Base-by-base conservation (phyloP, 2,797 vertebrate genomes). In the Gymnocypris eckloni region DNA sequence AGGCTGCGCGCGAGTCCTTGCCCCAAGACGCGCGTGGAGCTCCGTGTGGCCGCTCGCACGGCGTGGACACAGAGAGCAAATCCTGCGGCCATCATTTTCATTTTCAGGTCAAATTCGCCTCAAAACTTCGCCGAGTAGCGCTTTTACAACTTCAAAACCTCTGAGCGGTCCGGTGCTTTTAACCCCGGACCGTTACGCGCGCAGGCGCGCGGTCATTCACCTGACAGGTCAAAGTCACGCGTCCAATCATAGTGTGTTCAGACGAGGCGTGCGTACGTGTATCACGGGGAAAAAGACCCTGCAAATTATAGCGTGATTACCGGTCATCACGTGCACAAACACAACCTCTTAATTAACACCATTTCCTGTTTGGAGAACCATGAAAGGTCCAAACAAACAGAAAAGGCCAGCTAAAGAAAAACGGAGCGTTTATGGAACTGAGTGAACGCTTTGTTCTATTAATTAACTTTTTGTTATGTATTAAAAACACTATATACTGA, bases 331-430 rank as follows among this genome's bases (percentile, higher is more conserved):
- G 61, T 84, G 82, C 82, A 56, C 61, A 69, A 84, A 86, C 59
- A 86, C 73, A 86, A 77, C 61, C 67, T 78, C 83, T 54, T 86
- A 84, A 83, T 82, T 79, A 50, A 84, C 52, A 69, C 52, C 54
- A 20, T 87, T 90, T 89, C 83, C 87, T 87, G 89, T 87, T 86
- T 61, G 43, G 56, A 77, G 16, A 83, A 15, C 22, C 61, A 52
- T 66, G 50, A 61, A 70, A 75, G n/a, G 15, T 41, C 78, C 5
- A 59, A 16, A 2, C 41, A 54, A 52, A 11, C 33, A 18, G 25
- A 28, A 20, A 33, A 50, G 22, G 2, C 3, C 73, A 7, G 16
- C 9, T 77, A 4, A 54, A 76, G 9, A 39, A 56, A 39, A 56
- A 7, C 5, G 4, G 15, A 18, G 22, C 52, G n/a, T 50, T 50